Conservation (phyloP, 2,797 vertebrate species). For the Coranthus polyacanthus region DNA sequence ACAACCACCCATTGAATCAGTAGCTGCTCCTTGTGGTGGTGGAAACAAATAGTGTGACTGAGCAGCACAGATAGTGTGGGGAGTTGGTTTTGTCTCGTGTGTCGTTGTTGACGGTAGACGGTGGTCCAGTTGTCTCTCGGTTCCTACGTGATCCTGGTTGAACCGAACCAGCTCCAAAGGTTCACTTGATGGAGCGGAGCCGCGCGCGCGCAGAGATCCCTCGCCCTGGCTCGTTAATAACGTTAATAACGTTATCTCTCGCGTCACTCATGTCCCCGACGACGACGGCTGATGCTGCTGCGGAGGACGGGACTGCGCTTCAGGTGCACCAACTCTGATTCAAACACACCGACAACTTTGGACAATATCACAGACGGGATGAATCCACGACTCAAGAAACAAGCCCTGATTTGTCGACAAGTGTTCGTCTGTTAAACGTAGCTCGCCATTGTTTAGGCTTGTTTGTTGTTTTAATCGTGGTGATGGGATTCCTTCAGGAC, state of each 20-base stretch:
- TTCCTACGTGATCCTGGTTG: too few species aligned
- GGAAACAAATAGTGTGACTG: too few species aligned
- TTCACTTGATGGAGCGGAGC: slow-evolving; percentile 16
- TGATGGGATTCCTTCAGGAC: slow-evolving; percentile 65
- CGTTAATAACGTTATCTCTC: slow-evolving; percentile 80
- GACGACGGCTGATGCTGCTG: slow-evolving; percentile 37
- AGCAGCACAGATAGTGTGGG: too few species aligned
- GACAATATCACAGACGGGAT: not conserved
- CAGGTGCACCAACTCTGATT: slow-evolving; percentile 73
- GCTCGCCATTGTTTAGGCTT: slow-evolving; percentile 25
- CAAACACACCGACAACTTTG: slow-evolving; percentile 29
- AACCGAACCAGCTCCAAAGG: too few species aligned
- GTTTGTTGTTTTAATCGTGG: slow-evolving; percentile 10
- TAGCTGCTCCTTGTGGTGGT: too few species aligned
- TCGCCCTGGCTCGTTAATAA: slow-evolving; percentile 60
- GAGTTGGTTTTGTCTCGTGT: too few species aligned
- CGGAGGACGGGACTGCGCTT: slow-evolving; percentile 59
- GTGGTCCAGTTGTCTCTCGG: too few species aligned
- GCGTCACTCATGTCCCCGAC: slow-evolving; percentile 73
- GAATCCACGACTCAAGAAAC: not conserved
- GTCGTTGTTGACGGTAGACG: too few species aligned
- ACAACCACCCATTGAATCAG: too few species aligned
- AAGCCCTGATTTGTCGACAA: slow-evolving; percentile 24
- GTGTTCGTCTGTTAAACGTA: slow-evolving; percentile 28
- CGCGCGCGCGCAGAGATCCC: slow-evolving; percentile 67